Evolutionary conservation across 2,797 vertebrate genomes (phyloP).

Genomic region (Meda fulgida): DNA sequence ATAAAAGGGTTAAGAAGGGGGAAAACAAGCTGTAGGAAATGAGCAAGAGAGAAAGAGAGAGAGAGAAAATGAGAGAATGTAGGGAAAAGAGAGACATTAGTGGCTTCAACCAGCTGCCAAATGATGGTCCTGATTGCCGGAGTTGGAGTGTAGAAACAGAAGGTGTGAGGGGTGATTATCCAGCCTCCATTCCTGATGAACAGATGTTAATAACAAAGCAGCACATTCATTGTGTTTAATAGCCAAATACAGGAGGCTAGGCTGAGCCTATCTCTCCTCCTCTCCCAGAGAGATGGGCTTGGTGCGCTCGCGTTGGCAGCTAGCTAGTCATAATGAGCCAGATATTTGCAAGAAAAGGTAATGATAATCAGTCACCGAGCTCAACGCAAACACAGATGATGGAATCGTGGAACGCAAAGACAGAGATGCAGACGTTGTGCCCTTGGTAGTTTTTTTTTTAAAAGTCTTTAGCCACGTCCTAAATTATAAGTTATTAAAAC

Average conservation of each 20-base stretch:
- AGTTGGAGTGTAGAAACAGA: conserved; percentile 90
- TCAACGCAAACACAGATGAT: conserved; percentile 76
- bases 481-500: conserved; percentile 78
- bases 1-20: neutral
- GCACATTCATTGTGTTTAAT: conserved; percentile 87
- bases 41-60: conserved; percentile 20
- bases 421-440: conserved; percentile 43
- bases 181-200: conserved; percentile 85
- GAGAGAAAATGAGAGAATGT: conserved; percentile 56
- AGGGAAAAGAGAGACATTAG: conserved; percentile 85
- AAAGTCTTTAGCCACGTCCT: conserved; percentile 74
- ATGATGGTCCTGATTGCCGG: conserved; percentile 91
- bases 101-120: conserved; percentile 88
- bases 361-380: conserved; percentile 84
- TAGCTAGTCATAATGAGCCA: conserved; percentile 82
- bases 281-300: conserved; percentile 78
- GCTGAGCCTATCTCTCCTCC: conserved; percentile 68
- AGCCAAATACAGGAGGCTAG: conserved; percentile 84
- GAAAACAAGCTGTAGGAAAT: conserved; percentile 31
- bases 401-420: conserved; percentile 62
- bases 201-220: conserved; percentile 91
- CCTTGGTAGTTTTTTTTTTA: conserved; percentile 67
- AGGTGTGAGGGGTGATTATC: conserved; percentile 90
- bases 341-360: conserved; percentile 87
- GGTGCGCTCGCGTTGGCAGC: conserved; percentile 79